Conservation (phyloP, 2,888 invertebrate species). For the Melangyna quadrimaculata region DNA sequence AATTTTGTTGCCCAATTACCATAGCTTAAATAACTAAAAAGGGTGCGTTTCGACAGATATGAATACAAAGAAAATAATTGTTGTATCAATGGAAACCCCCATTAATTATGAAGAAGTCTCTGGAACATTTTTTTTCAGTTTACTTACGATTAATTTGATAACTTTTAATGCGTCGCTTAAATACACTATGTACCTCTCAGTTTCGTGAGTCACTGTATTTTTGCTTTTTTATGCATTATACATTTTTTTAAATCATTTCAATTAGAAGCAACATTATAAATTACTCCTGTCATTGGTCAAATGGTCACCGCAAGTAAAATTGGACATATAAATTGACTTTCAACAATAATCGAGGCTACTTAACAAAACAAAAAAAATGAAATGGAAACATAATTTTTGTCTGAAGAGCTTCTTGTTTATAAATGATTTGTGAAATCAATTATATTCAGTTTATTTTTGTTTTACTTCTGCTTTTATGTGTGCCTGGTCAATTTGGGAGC, state of each 20-base stretch:
- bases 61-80: no score
- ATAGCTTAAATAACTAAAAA: no score
- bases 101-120: no score
- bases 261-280: neutral
- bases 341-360: neutral
- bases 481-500: constrained; percentile 45
- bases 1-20: no score
- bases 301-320: neutral
- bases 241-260: neutral
- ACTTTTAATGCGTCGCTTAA: no score
- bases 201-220: neutral
- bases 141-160: no score
- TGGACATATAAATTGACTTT: neutral
- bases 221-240: neutral
- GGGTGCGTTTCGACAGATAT: no score
- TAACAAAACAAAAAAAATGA: constrained; percentile 30
- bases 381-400: constrained; percentile 14
- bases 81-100: no score
- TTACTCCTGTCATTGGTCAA: constrained; percentile 10
- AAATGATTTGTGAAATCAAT: constrained; percentile 25
- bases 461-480: neutral
- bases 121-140: no score
- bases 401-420: neutral
- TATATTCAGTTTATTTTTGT: constrained; percentile 3
- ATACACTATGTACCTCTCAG: no score